phyloP scores from a whole-genome alignment of 2,888 invertebrate genomes.

The Athalia cordata region DNA sequence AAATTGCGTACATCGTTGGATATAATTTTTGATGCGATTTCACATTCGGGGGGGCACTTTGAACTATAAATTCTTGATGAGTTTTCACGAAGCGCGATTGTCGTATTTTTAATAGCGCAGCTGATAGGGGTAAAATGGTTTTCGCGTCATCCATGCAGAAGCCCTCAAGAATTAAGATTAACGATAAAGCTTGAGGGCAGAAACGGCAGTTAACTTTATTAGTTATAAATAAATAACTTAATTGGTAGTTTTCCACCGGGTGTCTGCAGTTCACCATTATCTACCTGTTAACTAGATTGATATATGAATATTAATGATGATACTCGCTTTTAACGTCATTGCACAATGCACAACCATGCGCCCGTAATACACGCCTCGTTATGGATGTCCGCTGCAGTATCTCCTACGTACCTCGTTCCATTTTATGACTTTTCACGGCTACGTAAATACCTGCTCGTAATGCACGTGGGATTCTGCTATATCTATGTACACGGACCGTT shows the following conservation, averaged over 20 bases:
- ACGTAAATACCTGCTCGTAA: background rate
- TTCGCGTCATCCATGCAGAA: background rate
- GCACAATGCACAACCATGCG: slow-evolving; percentile 8
- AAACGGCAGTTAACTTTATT: slow-evolving; percentile 24
- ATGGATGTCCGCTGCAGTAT: slow-evolving; percentile 33
- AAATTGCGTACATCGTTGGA: too few relatives aligned
- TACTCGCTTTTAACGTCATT: slow-evolving; percentile 28
- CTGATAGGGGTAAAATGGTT: background rate
- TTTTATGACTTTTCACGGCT: slow-evolving; percentile 25
- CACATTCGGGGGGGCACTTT: background rate
- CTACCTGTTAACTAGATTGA: slow-evolving; percentile 38
- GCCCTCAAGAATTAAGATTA: slow-evolving; percentile 28
- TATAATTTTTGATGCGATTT: background rate
- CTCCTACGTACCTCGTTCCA: slow-evolving; percentile 25
- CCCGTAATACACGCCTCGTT: slow-evolving; percentile 6
- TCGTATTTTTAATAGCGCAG: too few relatives aligned
- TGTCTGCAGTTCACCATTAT: slow-evolving; percentile 37
- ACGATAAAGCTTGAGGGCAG: slow-evolving; percentile 22
- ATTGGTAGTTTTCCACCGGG: slow-evolving; percentile 34
- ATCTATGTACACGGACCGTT: background rate
- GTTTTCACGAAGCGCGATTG: too few relatives aligned
- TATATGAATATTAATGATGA: slow-evolving; percentile 38
- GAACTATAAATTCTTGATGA: too few relatives aligned
- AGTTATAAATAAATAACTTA: slow-evolving; percentile 37
- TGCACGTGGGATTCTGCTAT: background rate